Evolutionary conservation across 2,888 invertebrate genomes (phyloP).

Genomic region (Anoplius nigerrimus): DNA sequence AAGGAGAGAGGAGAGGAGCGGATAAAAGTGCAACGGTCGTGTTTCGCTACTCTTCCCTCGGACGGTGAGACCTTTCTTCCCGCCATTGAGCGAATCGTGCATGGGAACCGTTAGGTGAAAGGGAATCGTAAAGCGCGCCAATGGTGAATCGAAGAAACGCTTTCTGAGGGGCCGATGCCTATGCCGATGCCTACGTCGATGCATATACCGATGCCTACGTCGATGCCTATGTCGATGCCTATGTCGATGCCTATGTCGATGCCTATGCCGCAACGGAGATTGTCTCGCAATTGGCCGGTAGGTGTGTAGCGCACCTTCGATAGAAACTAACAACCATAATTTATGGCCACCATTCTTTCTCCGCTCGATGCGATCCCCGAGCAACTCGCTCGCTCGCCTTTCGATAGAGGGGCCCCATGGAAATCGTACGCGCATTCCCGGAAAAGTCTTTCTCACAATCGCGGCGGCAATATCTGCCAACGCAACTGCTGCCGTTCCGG

Average conservation of each 20-base stretch:
- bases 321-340: conserved; percentile 40
- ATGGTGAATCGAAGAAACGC: conserved; percentile 53
- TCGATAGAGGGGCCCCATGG: background rate
- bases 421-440: background rate
- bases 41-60: background rate
- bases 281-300: conserved; percentile 51
- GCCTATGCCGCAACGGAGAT: conserved; percentile 25
- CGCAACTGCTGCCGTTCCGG: no score
- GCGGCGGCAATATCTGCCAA: no score
- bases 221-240: no score
- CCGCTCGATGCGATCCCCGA: conserved; percentile 14
- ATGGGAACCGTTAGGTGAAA: conserved; percentile 61
- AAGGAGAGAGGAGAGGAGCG: conserved; percentile 7
- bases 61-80: conserved; percentile 48
- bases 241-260: no score
- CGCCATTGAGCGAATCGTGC: conserved; percentile 34
- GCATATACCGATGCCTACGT: no score
- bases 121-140: conserved; percentile 45
- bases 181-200: no score
- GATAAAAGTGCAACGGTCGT: conserved; percentile 15
- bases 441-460: conserved; percentile 7
- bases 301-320: conserved; percentile 51
- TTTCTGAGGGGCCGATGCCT: conserved; percentile 36
- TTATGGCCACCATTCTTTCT: conserved; percentile 37
- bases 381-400: background rate